Evolutionary conservation across 2,113 vertebrate species (phyloP).

Genomic region (Thryonomys swinderianus): DNA sequence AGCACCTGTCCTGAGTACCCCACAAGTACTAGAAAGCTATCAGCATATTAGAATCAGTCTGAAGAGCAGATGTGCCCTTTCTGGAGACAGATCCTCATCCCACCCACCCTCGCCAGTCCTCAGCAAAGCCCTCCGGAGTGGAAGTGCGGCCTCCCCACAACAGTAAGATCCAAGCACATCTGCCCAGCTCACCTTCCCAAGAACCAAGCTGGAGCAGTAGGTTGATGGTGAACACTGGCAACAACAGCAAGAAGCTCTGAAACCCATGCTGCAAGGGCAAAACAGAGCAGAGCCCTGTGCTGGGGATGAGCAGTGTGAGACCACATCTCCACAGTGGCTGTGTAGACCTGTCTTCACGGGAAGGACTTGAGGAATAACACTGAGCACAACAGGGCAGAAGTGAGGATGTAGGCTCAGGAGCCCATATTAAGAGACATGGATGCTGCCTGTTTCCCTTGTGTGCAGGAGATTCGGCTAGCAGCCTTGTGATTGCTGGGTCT

Average conservation of each 20-base stretch:
- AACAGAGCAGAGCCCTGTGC: not conserved
- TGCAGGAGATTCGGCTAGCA: fast-evolving
- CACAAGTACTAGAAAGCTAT: conserved; percentile 24
- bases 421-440: fast-evolving
- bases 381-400: not conserved
- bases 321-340: fast-evolving
- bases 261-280: fast-evolving
- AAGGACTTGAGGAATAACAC: not conserved
- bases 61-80: not conserved
- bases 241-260: not conserved
- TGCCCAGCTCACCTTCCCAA: not conserved
- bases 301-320: not conserved
- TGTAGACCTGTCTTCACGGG: too few relatives aligned
- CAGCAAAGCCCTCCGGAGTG: not conserved
- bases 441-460: not conserved
- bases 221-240: fast-evolving
- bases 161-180: not conserved
- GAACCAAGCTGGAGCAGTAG: fast-evolving
- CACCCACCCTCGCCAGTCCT: not conserved
- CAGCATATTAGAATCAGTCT: not conserved
- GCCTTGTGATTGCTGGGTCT: not conserved
- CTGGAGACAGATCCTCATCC: not conserved
- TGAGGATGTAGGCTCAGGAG: not conserved
- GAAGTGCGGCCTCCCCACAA: not conserved
- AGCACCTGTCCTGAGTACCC: conserved; percentile 62